phyloP scores from a whole-genome alignment of 2,888 invertebrate genomes.

The Hymenopus coronatus region DNA sequence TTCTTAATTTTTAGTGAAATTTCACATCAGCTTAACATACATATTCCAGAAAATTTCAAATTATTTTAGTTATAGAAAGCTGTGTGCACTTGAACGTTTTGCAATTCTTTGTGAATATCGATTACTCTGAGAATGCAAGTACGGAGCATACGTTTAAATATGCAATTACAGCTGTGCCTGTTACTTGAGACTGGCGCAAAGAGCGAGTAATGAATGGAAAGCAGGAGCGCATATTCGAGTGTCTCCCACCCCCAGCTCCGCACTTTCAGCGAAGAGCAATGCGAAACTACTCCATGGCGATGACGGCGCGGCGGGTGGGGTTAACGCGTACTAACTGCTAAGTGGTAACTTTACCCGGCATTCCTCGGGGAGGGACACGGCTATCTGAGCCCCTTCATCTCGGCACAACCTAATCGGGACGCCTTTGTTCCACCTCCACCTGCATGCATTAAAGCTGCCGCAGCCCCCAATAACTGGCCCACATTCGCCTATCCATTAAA shows the following conservation, averaged over 20 bases:
- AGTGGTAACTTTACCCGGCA: background rate
- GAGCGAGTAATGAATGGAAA: background rate
- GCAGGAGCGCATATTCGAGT: background rate
- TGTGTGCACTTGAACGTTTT: too few relatives aligned
- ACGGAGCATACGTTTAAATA: background rate
- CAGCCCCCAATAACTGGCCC: background rate
- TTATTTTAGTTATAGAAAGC: too few relatives aligned
- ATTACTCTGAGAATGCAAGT: background rate
- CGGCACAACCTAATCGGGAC: background rate
- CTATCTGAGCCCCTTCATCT: background rate
- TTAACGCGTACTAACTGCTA: background rate
- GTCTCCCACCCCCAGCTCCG: too few relatives aligned
- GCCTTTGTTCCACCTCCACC: background rate
- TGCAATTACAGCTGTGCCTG: background rate
- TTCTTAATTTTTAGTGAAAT: too few relatives aligned
- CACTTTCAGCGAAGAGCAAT: background rate
- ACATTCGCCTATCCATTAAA: background rate
- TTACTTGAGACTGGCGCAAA: background rate
- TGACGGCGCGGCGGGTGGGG: background rate
- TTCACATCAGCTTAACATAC: too few relatives aligned
- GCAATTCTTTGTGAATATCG: background rate
- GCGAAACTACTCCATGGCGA: background rate
- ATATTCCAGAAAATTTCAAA: too few relatives aligned
- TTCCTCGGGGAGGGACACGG: background rate
- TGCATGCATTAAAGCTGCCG: background rate